These are phyloP conservation scores for Embidobia sp. DNA, from an alignment of 2,888 invertebrate genomes.

Conservation along the genomic window DNA sequence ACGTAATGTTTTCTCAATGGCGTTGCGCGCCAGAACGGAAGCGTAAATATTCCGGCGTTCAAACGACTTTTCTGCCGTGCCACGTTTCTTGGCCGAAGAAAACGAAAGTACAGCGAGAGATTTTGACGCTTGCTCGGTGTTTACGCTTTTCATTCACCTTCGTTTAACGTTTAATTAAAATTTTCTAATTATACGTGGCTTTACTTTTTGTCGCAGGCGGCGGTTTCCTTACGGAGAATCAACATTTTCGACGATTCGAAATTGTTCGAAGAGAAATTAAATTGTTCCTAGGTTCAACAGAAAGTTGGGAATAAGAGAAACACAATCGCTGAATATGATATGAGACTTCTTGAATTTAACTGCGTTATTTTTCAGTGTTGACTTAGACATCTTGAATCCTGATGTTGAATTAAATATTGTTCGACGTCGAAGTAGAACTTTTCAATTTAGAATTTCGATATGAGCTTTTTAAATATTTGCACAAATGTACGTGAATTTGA, in stretches of 20 bases:
- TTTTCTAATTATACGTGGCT: too few relatives aligned
- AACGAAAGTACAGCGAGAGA: constrained; percentile 14
- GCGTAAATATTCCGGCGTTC: constrained; percentile 43
- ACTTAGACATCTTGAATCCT: not conserved
- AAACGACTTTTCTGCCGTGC: constrained; percentile 17
- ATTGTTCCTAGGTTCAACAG: too few relatives aligned
- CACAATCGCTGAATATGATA: not conserved
- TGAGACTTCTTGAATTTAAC: not conserved
- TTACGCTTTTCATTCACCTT: too few relatives aligned
- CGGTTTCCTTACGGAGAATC: too few relatives aligned
- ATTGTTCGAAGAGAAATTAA: too few relatives aligned
- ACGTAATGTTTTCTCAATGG: constrained; percentile 53
- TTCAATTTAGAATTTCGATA: too few relatives aligned
- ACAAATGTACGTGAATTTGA: too few relatives aligned
- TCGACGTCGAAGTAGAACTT: too few relatives aligned
- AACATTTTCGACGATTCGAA: too few relatives aligned
- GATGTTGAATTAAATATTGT: not conserved
- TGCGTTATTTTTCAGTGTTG: not conserved
- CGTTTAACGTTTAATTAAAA: too few relatives aligned
- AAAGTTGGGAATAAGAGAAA: not conserved
- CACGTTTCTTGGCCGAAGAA: constrained; percentile 13
- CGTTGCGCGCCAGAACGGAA: constrained; percentile 26
- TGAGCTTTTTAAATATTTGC: too few relatives aligned
- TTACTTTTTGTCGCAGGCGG: too few relatives aligned
- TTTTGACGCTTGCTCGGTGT: not conserved